Percentiles rank a stretch among this genome's conserved stretches.
Conservation (phyloP, 1,140 invertebrate species). For the Palaemon carinicauda region DNA sequence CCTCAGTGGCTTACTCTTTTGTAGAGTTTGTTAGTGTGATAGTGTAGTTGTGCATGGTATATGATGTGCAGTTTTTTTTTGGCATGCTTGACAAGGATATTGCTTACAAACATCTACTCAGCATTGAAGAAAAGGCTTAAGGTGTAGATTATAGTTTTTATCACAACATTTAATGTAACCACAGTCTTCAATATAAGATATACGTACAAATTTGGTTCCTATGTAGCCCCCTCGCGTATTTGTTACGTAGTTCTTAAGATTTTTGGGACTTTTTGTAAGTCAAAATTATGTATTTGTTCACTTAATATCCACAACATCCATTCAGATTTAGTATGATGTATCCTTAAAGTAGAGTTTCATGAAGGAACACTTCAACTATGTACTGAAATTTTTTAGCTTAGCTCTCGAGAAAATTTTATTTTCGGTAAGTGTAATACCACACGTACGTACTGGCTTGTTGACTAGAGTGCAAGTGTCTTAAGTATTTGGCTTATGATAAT, state of each 20-base stretch:
- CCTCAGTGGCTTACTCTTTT: not conserved
- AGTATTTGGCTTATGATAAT: no score
- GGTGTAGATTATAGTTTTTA: not conserved
- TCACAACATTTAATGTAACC: not conserved
- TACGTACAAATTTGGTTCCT: not conserved
- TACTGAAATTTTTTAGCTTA: no score
- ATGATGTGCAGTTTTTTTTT: no score
- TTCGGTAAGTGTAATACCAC: no score
- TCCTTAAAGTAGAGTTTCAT: no score
- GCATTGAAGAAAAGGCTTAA: not conserved
- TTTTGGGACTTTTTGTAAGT: no score
- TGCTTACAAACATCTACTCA: not conserved
- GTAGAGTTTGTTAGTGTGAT: not conserved
- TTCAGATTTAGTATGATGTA: not conserved
- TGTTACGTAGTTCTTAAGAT: no score
- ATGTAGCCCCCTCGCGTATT: not conserved
- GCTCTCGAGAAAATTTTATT: no score
- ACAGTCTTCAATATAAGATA: not conserved
- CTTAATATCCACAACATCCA: not conserved
- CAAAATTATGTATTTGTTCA: not conserved
- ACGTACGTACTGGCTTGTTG: no score
- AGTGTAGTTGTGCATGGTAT: not conserved
- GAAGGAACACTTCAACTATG: no score
- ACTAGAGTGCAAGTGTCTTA: no score
- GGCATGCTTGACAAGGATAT: not conserved